Percentiles rank a stretch among this genome's conserved stretches.
Conservation (phyloP, 2,113 vertebrate genomes). For the Dunckerocampus dactyliophorus region DNA sequence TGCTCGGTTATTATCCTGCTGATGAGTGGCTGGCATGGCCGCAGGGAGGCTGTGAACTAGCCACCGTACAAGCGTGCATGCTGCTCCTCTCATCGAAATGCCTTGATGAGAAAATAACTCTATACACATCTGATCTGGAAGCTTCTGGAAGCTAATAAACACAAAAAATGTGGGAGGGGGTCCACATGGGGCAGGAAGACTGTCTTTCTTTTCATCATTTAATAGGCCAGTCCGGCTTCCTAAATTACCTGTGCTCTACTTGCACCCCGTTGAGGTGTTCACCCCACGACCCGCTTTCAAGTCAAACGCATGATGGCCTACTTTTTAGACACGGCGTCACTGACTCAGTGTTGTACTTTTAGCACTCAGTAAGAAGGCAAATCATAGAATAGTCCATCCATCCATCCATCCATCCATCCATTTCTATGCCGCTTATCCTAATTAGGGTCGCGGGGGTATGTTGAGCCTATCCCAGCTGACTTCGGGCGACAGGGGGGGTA, state of each 20-base stretch:
- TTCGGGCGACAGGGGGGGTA: no score
- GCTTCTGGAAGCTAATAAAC: slow-evolving; percentile 55
- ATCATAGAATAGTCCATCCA: no score
- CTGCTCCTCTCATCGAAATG: slow-evolving; percentile 14
- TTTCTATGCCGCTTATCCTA: no score
- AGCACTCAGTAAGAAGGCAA: no score
- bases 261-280: slow-evolving; percentile 43
- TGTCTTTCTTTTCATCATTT: slow-evolving; percentile 28
- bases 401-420: no score
- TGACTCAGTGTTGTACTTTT: no score
- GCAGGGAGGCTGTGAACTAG: slow-evolving; percentile 14
- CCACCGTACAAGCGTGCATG: slow-evolving; percentile 16
- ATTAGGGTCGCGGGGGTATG: no score
- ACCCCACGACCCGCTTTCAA: slow-evolving; percentile 35
- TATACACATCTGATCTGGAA: slow-evolving; percentile 30
- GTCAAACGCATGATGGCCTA: slow-evolving; percentile 26
- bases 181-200: background rate
- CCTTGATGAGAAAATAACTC: slow-evolving; percentile 41
- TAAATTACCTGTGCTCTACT: slow-evolving; percentile 49
- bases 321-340: no score
- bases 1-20: slow-evolving; percentile 32
- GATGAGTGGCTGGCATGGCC: slow-evolving; percentile 26
- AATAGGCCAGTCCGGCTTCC: slow-evolving; percentile 59
- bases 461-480: no score
- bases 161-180: slow-evolving; percentile 30